phyloP scores from a whole-genome alignment of 2,113 vertebrate species.

The Ictidomys tridecemlineatus region DNA sequence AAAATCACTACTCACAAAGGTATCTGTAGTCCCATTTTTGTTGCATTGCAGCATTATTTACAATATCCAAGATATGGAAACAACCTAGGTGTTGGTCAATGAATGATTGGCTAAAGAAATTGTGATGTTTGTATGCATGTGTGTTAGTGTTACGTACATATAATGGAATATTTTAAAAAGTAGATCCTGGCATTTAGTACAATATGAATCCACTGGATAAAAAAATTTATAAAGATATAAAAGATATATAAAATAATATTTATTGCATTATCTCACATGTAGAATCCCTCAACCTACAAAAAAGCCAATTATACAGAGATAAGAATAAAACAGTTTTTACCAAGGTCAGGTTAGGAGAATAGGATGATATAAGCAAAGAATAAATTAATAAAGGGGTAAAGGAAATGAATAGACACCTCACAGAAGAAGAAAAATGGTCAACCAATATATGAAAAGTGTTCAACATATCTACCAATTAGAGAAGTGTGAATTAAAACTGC shows the following conservation, averaged over 20 bases:
- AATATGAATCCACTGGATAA: not conserved
- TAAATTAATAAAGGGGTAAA: too few species aligned
- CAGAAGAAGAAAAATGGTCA: too few species aligned
- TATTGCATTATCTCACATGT: not conserved
- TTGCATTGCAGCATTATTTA: not conserved
- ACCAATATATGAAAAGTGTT: too few species aligned
- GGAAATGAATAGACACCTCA: too few species aligned
- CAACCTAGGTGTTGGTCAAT: not conserved
- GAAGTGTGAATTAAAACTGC: too few species aligned
- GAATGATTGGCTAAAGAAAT: not conserved
- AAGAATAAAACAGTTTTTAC: too few species aligned
- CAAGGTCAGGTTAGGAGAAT: too few species aligned
- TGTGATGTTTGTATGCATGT: rapidly evolving
- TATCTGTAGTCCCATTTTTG: not conserved
- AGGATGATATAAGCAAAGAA: not conserved
- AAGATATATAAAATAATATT: not conserved
- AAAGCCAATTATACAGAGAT: not conserved
- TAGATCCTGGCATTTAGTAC: not conserved
- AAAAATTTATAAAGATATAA: not conserved
- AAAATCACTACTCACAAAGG: not conserved
- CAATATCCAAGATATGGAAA: too few species aligned
- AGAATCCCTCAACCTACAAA: not conserved
- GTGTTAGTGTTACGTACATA: not conserved
- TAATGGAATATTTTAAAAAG: not conserved
- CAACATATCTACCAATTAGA: too few species aligned